phyloP scores from a whole-genome alignment of 2,113 vertebrate species.

The Tinamus guttatus region DNA sequence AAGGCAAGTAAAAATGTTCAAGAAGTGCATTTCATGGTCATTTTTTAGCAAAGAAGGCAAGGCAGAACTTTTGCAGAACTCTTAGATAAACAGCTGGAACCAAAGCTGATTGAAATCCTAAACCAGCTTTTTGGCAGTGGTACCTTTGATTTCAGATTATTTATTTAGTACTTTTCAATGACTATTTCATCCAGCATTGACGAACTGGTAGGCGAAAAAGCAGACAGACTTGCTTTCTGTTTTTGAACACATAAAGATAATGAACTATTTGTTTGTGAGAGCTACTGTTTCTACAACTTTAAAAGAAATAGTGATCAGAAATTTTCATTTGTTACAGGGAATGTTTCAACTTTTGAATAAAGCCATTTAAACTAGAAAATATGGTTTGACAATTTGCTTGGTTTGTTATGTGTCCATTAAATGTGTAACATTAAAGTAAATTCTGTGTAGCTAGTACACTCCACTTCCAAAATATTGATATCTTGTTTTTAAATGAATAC shows the following conservation, averaged over 20 bases:
- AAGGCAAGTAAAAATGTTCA: background rate
- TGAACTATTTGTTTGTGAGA: background rate
- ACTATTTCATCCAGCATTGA: background rate
- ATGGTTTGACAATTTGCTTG: background rate
- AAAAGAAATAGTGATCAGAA: background rate
- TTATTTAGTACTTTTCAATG: background rate
- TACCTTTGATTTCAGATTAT: conserved; percentile 24
- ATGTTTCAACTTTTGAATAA: background rate
- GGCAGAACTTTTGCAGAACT: background rate
- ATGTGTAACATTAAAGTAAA: background rate
- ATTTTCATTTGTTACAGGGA: background rate
- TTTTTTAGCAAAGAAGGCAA: background rate
- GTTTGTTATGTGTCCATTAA: background rate
- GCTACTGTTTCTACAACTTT: background rate
- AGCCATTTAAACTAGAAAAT: background rate
- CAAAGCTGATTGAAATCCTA: background rate
- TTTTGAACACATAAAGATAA: background rate
- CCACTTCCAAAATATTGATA: background rate
- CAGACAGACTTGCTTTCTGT: background rate
- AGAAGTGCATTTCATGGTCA: background rate
- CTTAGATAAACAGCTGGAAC: background rate
- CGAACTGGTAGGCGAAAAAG: background rate
- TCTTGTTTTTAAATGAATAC: background rate
- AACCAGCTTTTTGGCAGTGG: background rate
- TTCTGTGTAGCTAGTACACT: background rate